Base-by-base conservation (phyloP, 2,888 invertebrate species). In the Rotaria sp. region DNA sequence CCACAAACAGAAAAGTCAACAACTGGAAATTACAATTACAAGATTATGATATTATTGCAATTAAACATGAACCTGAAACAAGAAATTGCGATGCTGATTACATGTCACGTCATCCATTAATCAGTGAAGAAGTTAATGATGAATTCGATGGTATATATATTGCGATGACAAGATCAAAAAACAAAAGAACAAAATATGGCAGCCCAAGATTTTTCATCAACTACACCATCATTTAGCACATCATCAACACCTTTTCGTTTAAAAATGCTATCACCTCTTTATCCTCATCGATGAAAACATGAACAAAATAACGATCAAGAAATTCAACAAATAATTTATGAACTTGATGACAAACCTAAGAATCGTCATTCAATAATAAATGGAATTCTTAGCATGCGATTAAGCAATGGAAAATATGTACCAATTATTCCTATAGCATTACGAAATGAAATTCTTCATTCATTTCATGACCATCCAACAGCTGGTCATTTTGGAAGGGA, bases 361-460 rank as follows among this genome's bases (percentile, higher is more conserved):
- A 5, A 1, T 30, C 4, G 1, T 11, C n/a, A 59, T 59, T 59
- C 11, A 13, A 59, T 59, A 30, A 30, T 59, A 2, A 59, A 59
- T 1, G 59, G 30, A 59, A n/a, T 59, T 59, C 59, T 59, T 59
- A 4, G n/a, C 11, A 59, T 11, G n/a, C 59, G n/a, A 59, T 59
- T 59, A 26, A 59, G 24, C 1, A 59, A 59, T 59, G 59, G 59
- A 30, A 59, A n/a, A 59, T 59, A 59, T 30, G 59, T 59, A n/a
- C 59, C 59, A 59, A 30, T 59, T 59, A n/a, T 59, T 10, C 59
- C 59, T 13, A n/a, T n/a, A 2, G 11, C 59, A 59, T n/a, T 59
- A 59, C n/a, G 59, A 59, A 59, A 59, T n/a, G 59, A 59, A 59
- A n/a, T 59, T 59, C 59, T 59, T 59, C 30, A 59, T 59, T 59